Evolutionary conservation across 2,888 invertebrate species (phyloP), one percentile per base, ranked within the genome.

Genomic region (Ectobius pallidus): DNA sequence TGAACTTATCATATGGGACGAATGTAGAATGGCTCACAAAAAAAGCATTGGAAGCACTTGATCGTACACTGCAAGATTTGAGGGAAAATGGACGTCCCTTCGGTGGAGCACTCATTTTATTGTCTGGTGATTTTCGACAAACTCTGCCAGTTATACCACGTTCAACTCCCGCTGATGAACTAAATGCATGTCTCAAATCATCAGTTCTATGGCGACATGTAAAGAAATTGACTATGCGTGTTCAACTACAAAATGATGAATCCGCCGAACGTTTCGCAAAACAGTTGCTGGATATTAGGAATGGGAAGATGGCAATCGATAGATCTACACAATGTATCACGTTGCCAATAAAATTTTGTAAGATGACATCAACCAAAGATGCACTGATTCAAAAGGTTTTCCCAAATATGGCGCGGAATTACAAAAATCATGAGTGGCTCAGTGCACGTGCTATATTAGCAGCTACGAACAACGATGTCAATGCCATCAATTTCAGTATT

Each of bases 321-420:
- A 14, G 32, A 72, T 55, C 71, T 30, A 73, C 65, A 58, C 55
- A 72, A 42, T 22, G 55, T 55, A 63, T 73, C 49, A 65, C 25
- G 67, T 71, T 58, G 67, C 55, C 71, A 72, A 62, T 22, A 58
- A 73, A 63, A 62, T 73, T 69, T 25, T 34, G 52, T 42, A n/a
- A 71, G 49, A 69, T 69, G 34, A 68, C 67, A 68, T 16, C 2
- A 55, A 55, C 65, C 67, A 74, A 18, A 72, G 68, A 42, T 20
- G 71, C 62, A 73, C 72, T 73, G 7, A 72, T 73, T 70, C 67
- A 52, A 2, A 74, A 68, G 20, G 72, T 69, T 69, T 72, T 72
- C 20, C 52, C 55, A 52, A 72, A 58, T 74, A 72, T 73, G n/a
- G 1, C 22, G 27, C 20, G 14, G 39, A 73, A 61, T 61, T 62